Evolutionary conservation across 2,113 vertebrate species (phyloP), one percentile per base, ranked within the genome.

Genomic region (Salminus brasiliensis): DNA sequence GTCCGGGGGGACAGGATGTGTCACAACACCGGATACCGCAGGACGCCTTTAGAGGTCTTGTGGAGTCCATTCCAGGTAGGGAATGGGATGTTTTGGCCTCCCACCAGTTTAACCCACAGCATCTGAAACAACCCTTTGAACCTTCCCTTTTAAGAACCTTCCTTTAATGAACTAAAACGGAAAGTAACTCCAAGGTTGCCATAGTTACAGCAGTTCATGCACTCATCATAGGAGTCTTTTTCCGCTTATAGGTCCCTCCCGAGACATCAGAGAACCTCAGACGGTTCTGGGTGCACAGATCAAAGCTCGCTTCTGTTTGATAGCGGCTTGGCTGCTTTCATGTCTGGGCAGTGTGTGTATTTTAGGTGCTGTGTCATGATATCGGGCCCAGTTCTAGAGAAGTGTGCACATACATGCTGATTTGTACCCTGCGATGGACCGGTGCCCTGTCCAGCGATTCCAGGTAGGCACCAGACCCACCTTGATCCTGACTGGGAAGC

Each of bases 291-390:
- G 41, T 16, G 39, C 27, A 18, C 27, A 62, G 72, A 74, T 74
- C 72, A 74, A 74, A 74, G 72, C 72, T 49, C 12, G 30, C 21
- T 34, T 45, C 59, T 63, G 18, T 74, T 74, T 74, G 72, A 74
- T 74, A 63, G 57, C 41, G 34, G 57, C 16, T 59, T 74, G 72
- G 23, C 1, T 18, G 41, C 72, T 47, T 63, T 49, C 63, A 62
- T 62, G 72, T 53, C 32, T 27, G 41, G 32, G 13, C 36, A n/a
- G n/a, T 41, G 32, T 30, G 72, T 74, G 27, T 47, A 62, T 25
- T 21, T 16, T 62, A 47, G 55, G 32, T 23, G 57, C 72, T 62
- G 25, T 23, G 21, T 49, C 41, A 34, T 34, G 57, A 47, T 49
- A 34, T 21, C 16, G 25, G 57, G 2, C 43, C 62, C 39, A 49